A percentile compares a stretch with the other conserved stretches of the same genome.
Conservation (phyloP, 2,888 invertebrate genomes). For the Tinea pellionella region DNA sequence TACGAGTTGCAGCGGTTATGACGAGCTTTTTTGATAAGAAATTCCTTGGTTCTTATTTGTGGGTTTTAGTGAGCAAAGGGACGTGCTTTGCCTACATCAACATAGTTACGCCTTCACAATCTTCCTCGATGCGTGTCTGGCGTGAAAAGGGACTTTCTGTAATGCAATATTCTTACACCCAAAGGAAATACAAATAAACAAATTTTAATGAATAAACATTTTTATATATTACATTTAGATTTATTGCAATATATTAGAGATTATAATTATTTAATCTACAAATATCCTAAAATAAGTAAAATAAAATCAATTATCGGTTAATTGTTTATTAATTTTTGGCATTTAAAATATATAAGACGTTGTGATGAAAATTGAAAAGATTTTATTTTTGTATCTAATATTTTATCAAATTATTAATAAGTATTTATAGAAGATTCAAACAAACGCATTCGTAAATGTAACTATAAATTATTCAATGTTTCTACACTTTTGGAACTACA, state of each 20-base stretch:
- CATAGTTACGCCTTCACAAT: slow-evolving; percentile 1
- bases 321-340: too few species aligned
- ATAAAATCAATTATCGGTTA: too few species aligned
- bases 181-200: not conserved
- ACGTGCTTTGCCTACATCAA: slow-evolving; percentile 4
- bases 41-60: not conserved
- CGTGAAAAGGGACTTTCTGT: slow-evolving; percentile 2
- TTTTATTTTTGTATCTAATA: too few species aligned
- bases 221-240: too few species aligned
- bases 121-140: slow-evolving; percentile 1
- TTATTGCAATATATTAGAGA: too few species aligned
- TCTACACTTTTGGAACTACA: not conserved
- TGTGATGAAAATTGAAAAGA: too few species aligned
- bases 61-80: not conserved
- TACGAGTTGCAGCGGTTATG: not conserved
- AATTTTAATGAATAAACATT: too few species aligned
- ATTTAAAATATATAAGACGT: too few species aligned
- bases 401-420: too few species aligned
- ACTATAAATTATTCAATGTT: not conserved
- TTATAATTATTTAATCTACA: too few species aligned
- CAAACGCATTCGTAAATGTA: not conserved
- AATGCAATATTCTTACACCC: not conserved
- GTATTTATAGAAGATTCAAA: too few species aligned
- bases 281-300: too few species aligned
- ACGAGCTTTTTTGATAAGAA: not conserved